Base-by-base conservation (phyloP, 1,140 invertebrate genomes). In the Heliconius hewitsoni region DNA sequence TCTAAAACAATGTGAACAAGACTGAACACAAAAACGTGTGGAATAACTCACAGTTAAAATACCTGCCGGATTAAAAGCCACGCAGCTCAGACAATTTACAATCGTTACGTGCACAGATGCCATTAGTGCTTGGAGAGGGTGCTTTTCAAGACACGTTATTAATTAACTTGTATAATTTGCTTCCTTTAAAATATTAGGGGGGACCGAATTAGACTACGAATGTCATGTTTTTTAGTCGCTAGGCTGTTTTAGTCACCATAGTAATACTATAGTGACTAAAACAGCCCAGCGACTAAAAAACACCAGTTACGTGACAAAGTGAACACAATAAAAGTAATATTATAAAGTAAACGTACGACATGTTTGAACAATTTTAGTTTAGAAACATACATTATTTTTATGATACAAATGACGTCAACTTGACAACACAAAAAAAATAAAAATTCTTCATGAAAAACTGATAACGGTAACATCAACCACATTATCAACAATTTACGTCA, bases 181-280 rank as follows among this genome's bases (percentile, higher is more conserved):
- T 66, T 66, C 23, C 60, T 66, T 66, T 66, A 27, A 66, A 66
- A 66, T 30, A 66, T 66, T 66, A 66, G 60, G 60, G 60, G 60
- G 60, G 23, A 66, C 13, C 11, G 11, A 27, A 66, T 66, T 66
- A 30, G 11, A 66, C 23, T 66, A 27, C 60, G 8, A 57, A 57
- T 57, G n/a, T 23, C 60, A 30, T 66, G 30, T 66, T n/a, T n/a
- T n/a, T n/a, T n/a, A n/a, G n/a, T n/a, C n/a, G n/a, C n/a, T n/a
- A n/a, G n/a, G n/a, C n/a, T n/a, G n/a, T n/a, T n/a, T n/a, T n/a
- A n/a, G n/a, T n/a, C n/a, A n/a, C n/a, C n/a, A n/a, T n/a, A n/a
- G n/a, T n/a, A n/a, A n/a, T 9, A 13, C 23, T 66, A 66, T 30
- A 27, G 23, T 27, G 55, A 60, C 55, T 37, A 37, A 6, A 37